Conservation (phyloP, 2,797 vertebrate species). For the Semaprochilodus insignis region DNA sequence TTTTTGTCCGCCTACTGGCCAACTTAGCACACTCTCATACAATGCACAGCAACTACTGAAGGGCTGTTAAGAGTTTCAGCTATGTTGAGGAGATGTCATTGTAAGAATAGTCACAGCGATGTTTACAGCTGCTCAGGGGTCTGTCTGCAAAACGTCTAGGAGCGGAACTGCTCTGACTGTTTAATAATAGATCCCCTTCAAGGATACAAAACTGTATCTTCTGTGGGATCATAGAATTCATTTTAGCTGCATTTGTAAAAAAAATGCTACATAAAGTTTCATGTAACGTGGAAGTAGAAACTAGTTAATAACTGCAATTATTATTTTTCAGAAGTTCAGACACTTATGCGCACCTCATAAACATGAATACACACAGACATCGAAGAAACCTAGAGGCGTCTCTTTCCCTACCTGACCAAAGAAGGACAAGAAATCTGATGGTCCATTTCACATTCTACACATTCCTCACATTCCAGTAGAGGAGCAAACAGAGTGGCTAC, state of each 20-base stretch:
- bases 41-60: too few species aligned
- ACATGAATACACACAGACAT: conserved; percentile 12
- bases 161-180: too few species aligned
- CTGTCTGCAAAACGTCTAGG: too few species aligned
- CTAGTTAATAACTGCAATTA: neutral
- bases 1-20: too few species aligned
- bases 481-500: conserved; percentile 62
- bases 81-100: too few species aligned
- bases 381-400: conserved; percentile 46
- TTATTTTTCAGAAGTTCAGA: neutral
- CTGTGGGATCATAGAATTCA: neutral
- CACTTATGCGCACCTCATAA: neutral
- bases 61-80: too few species aligned
- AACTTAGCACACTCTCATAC: too few species aligned
- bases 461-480: conserved; percentile 74
- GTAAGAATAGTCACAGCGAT: too few species aligned
- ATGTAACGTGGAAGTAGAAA: neutral
- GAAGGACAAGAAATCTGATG: conserved; percentile 70
- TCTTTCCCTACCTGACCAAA: conserved; percentile 72
- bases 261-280: neutral
- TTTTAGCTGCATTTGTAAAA: neutral
- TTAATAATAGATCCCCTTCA: too few species aligned
- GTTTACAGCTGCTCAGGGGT: too few species aligned
- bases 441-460: conserved; percentile 72
- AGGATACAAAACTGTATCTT: neutral